Evolutionary conservation across 2,888 invertebrate genomes (phyloP), one percentile per base, ranked within the genome.

Genomic region (Tipula confusa): DNA sequence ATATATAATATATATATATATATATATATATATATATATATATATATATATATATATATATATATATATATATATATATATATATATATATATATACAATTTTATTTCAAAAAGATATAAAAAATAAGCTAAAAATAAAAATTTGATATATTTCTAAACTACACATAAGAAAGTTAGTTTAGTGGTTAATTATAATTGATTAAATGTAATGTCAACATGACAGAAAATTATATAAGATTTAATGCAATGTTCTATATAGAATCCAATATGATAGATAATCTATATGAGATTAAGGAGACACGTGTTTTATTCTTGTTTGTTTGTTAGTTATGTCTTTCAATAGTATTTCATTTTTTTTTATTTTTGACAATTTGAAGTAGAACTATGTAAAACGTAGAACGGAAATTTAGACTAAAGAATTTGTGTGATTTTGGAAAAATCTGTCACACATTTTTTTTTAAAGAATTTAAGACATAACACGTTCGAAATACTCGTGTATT

Each of bases 161-260:
- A 64, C 15, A 64, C 15, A 43, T 43, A 36, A 1, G 11, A 9
- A 36, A 9, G 36, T 11, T 36, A 33, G 43, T 43, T 43, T 43
- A 24, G 64, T 64, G 64, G 64, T 64, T 64, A 64, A 64, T 64
- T 64, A 64, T 64, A 64, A 64, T 64, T 64, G 64, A 64, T 64
- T 64, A 64, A 64, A 64, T 64, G 64, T 64, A 64, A 64, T 64
- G 64, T 64, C 64, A 64, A 64, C 64, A 64, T 64, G 64, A 64
- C 64, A 64, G 64, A 64, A 64, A 64, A 64, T 24, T 64, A 64
- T 64, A 24, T 64, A 64, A 64, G 64, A 64, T 64, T 64, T 64
- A 64, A 24, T 64, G 64, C 64, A 64, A 64, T 64, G 64, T 64
- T 64, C 15, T 48, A 48, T 18, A 48, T n/a, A n/a, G n/a, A 24